A percentile compares a stretch with the other conserved stretches of the same genome.
phyloP scores from a whole-genome alignment of 2,797 vertebrate genomes.

The Onychomys arenicola region DNA sequence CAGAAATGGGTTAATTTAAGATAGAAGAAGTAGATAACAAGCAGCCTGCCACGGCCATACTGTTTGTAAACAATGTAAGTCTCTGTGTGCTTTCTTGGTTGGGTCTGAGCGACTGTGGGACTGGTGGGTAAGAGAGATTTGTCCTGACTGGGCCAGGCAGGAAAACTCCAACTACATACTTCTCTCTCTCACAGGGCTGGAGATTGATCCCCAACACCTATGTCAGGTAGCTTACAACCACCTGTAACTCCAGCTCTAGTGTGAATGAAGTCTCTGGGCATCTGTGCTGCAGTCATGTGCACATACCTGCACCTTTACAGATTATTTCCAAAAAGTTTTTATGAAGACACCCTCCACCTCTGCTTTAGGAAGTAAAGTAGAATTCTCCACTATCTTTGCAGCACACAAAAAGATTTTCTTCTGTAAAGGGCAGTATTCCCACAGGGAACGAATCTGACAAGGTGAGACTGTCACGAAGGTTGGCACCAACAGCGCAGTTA shows the following conservation, averaged over 20 bases:
- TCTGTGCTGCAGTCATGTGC: too few species aligned
- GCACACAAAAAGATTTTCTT: not conserved
- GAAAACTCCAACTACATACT: too few species aligned
- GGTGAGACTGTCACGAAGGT: not conserved
- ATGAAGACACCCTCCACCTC: not conserved
- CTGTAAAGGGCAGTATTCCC: not conserved
- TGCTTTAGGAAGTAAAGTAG: not conserved
- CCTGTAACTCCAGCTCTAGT: not conserved
- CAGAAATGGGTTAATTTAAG: too few species aligned
- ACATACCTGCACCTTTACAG: not conserved
- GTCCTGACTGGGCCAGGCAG: too few species aligned
- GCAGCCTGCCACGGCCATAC: too few species aligned
- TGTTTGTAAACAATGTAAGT: too few species aligned
- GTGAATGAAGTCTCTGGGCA: not conserved
- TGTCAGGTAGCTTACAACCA: not conserved
- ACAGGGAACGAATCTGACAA: not conserved
- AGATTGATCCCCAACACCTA: not conserved
- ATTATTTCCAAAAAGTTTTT: slow-evolving; percentile 9
- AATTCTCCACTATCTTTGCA: not conserved
- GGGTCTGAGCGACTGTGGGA: too few species aligned
- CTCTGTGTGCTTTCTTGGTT: too few species aligned
- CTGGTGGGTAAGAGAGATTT: too few species aligned
- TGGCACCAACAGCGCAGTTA: not conserved
- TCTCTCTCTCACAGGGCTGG: too few species aligned
- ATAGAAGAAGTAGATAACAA: too few species aligned